Evolutionary conservation across 2,797 vertebrate genomes (phyloP).

Genomic region (Sphenodon punctatus): DNA sequence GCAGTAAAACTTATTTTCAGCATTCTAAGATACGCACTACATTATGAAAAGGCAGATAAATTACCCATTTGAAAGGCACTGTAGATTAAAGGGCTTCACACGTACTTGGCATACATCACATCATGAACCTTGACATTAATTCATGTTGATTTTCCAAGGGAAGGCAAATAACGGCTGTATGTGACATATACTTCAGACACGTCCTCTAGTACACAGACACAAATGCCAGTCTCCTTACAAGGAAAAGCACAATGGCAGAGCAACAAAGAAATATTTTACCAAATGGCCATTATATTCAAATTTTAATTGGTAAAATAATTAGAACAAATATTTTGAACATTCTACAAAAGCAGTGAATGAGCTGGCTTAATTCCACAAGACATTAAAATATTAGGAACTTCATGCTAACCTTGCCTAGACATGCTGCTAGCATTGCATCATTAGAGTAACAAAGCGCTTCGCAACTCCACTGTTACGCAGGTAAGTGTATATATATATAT

Average conservation of each 20-base stretch:
- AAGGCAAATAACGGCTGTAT: not conserved
- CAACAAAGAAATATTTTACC: not conserved
- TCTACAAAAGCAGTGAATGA: not conserved
- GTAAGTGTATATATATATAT: too few relatives aligned
- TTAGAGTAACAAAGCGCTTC: too few relatives aligned
- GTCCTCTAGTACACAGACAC: not conserved
- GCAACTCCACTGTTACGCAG: too few relatives aligned
- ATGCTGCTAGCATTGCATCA: not conserved
- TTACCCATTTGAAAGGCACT: not conserved
- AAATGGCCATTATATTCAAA: not conserved
- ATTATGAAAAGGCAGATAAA: not conserved
- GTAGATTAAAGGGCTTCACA: not conserved
- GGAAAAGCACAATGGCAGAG: not conserved
- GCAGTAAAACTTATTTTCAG: conserved; percentile 27
- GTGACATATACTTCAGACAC: not conserved
- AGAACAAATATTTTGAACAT: not conserved
- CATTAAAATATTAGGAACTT: not conserved
- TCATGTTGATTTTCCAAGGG: not conserved
- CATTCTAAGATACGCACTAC: not conserved
- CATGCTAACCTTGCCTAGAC: not conserved
- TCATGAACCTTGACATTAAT: not conserved
- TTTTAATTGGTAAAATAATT: not conserved
- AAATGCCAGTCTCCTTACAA: not conserved
- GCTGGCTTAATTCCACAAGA: not conserved
- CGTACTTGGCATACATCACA: not conserved